Conservation (phyloP, 2,797 vertebrate genomes). For the Chiloscyllium punctatum region DNA sequence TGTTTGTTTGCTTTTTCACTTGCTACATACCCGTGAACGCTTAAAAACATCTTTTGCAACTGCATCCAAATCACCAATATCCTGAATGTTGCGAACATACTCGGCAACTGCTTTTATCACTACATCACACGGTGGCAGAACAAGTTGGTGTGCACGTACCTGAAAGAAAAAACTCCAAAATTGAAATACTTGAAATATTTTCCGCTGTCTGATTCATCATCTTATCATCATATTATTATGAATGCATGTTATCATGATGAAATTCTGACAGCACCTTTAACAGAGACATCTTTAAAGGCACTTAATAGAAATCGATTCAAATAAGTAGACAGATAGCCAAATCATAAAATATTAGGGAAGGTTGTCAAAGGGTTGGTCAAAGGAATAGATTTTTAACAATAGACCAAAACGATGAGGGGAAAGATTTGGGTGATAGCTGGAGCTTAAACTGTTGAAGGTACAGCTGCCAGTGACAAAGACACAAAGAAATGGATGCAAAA, state of each 20-base stretch:
- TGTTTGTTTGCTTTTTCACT: fast-evolving
- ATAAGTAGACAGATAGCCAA: neutral
- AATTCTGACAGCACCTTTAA: neutral
- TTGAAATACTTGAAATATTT: neutral
- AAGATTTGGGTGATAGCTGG: neutral
- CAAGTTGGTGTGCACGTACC: constrained; percentile 92
- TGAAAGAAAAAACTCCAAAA: constrained; percentile 44
- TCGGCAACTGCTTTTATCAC: constrained; percentile 90
- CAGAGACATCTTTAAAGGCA: neutral
- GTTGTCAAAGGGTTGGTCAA: neutral
- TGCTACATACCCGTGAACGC: constrained; percentile 74
- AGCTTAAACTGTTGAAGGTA: neutral
- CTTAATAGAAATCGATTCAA: neutral
- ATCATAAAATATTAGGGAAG: neutral
- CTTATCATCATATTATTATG: too few species aligned
- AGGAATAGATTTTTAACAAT: neutral
- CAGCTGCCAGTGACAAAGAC: neutral
- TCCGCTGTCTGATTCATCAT: neutral
- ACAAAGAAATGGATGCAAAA: neutral
- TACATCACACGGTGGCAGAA: constrained; percentile 88
- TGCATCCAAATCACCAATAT: constrained; percentile 79
- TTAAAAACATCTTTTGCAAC: constrained; percentile 91
- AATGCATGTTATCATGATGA: neutral
- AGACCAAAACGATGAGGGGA: neutral
- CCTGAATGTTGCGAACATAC: constrained; percentile 81